A percentile compares a stretch with the other conserved stretches of the same genome.
phyloP scores from a whole-genome alignment of 2,888 invertebrate species.

The Meta bourneti region DNA sequence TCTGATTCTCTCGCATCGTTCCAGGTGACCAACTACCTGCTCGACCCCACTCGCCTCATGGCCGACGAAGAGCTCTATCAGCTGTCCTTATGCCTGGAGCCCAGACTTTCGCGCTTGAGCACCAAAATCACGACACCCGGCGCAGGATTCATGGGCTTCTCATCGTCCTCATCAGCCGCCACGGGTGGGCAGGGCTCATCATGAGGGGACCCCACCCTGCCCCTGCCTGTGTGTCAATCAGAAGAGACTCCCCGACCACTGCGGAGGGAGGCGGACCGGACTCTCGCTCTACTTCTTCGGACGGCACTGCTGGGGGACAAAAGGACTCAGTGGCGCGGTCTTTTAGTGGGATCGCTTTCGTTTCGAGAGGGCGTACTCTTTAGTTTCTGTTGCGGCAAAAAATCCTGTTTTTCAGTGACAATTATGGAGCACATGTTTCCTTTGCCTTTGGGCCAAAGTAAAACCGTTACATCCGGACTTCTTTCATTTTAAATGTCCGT shows the following conservation, averaged over 20 bases:
- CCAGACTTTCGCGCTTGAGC: slow-evolving; percentile 85
- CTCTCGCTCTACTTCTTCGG: background rate
- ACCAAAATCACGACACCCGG: slow-evolving; percentile 75
- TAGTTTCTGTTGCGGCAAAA: too few relatives aligned
- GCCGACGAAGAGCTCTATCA: slow-evolving; percentile 91
- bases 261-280: background rate
- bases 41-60: slow-evolving; percentile 87
- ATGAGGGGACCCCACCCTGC: background rate
- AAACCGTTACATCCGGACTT: too few relatives aligned
- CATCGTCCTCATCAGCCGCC: slow-evolving; percentile 55
- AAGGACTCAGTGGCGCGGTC: too few relatives aligned
- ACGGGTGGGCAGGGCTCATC: slow-evolving; percentile 64
- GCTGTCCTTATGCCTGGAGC: slow-evolving; percentile 91
- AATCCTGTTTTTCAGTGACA: too few relatives aligned
- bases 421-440: too few relatives aligned
- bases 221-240: background rate
- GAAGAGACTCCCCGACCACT: too few relatives aligned
- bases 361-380: too few relatives aligned
- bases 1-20: background rate
- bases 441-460: too few relatives aligned
- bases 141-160: slow-evolving; percentile 70
- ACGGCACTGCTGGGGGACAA: background rate
- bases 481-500: background rate
- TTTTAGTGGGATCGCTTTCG: too few relatives aligned
- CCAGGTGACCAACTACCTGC: slow-evolving; percentile 87